phyloP scores from a whole-genome alignment of 2,113 vertebrate species.

The Myanophis thanlyinensis region DNA sequence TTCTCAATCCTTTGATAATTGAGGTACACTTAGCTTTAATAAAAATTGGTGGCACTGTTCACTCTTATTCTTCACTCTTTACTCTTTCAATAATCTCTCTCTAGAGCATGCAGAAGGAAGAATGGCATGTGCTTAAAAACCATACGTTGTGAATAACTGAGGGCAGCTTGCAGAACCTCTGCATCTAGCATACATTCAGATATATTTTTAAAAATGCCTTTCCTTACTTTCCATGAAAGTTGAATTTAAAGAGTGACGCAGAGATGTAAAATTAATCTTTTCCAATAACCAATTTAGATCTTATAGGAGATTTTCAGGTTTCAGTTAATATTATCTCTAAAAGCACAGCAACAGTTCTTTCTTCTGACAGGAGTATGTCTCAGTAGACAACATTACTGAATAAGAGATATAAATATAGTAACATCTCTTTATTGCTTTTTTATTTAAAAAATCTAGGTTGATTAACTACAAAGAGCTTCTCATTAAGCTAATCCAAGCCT shows the following conservation, averaged over 20 bases:
- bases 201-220: background rate
- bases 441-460: background rate
- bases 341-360: background rate
- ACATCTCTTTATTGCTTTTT: background rate
- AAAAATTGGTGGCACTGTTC: background rate
- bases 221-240: background rate
- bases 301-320: background rate
- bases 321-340: background rate
- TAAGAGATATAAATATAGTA: background rate
- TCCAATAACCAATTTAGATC: background rate
- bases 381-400: background rate
- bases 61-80: background rate
- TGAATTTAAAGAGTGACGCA: background rate
- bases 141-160: background rate
- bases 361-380: background rate
- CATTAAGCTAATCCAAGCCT: background rate
- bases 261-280: background rate
- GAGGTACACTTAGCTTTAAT: background rate
- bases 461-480: background rate
- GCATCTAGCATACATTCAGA: background rate
- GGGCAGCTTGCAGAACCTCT: background rate
- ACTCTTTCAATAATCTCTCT: background rate
- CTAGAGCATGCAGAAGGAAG: background rate
- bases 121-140: background rate
- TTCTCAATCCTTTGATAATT: background rate